Evolutionary conservation across 2,113 vertebrate species (phyloP), one percentile per base, ranked within the genome.

Genomic region (Pelvicachromis taeniatus): DNA sequence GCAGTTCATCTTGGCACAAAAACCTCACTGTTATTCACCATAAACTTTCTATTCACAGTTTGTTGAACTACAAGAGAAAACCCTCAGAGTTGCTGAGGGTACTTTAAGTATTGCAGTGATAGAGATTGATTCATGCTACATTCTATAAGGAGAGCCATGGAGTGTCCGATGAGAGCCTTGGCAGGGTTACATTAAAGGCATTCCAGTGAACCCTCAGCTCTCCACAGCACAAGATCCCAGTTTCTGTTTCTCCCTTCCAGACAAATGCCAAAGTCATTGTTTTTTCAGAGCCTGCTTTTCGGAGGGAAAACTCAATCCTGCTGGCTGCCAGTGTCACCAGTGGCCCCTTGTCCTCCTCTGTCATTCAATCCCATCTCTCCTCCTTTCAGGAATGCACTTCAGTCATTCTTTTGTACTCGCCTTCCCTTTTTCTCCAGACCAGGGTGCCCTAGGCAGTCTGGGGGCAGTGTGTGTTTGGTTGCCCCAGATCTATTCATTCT

Each of bases 231-330:
- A 80, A 42, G 85, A 91, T 93, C 90, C 85, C 65, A n/a, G 82
- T 86, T 87, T 91, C 90, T 82, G 87, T 61, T 87, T 85, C 88
- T 81, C 85, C 82, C 85, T 91, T 91, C 88, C 89, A 95, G 91
- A 95, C 95, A 94, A 92, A 96, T 95, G 95, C 94, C 87, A 85
- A 84, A 94, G 91, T 90, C 95, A 92, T 95, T 95, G 94, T 96
- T 94, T 92, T 65, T 92, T 89, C 65, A 38, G 50, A 87, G 86
- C 80, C 82, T 55, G 42, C 80, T 94, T 95, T 93, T 91, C 90
- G 91, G 40, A 82, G 23, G 50, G 86, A 94, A 91, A 95, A 96
- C 92, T 83, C 21, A 86, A 96, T 95, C 92, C 90, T 65, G 82
- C 80, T 88, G 93, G 91, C 93, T 90, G 83, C 87, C 89, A 88